Conservation (phyloP, 2,113 vertebrate genomes). For the Egretta garzetta region DNA sequence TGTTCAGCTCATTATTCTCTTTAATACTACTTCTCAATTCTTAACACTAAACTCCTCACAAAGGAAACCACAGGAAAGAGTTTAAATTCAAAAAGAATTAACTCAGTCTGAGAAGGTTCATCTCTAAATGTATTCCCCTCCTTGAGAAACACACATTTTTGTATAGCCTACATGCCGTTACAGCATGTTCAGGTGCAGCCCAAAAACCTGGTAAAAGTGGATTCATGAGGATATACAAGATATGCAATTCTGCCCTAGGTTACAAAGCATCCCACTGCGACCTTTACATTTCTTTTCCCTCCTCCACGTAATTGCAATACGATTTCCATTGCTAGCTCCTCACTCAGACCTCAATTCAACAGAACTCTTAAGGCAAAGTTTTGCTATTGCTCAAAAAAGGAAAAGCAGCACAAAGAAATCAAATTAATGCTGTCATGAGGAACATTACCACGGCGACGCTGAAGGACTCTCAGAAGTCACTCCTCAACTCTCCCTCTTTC, state of each 20-base stretch:
- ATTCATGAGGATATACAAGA: background rate
- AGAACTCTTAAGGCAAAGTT: background rate
- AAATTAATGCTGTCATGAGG: background rate
- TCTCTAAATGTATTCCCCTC: background rate
- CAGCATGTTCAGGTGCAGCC: background rate
- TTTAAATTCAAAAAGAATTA: background rate
- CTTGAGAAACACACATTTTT: background rate
- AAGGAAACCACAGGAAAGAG: background rate
- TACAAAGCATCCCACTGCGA: background rate
- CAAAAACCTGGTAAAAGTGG: background rate
- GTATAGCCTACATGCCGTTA: background rate
- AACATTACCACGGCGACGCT: background rate
- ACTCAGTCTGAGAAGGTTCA: background rate
- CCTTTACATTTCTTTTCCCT: background rate
- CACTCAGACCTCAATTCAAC: background rate
- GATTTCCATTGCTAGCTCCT: background rate
- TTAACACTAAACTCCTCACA: background rate
- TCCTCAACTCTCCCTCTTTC: background rate
- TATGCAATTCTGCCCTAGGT: background rate
- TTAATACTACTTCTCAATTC: background rate
- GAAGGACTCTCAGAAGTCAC: background rate
- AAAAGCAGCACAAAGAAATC: background rate
- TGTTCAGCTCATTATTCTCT: background rate
- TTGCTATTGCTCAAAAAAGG: background rate
- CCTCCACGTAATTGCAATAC: background rate